Conservation (phyloP, 2,113 vertebrate species). For the Tichodroma muraria region DNA sequence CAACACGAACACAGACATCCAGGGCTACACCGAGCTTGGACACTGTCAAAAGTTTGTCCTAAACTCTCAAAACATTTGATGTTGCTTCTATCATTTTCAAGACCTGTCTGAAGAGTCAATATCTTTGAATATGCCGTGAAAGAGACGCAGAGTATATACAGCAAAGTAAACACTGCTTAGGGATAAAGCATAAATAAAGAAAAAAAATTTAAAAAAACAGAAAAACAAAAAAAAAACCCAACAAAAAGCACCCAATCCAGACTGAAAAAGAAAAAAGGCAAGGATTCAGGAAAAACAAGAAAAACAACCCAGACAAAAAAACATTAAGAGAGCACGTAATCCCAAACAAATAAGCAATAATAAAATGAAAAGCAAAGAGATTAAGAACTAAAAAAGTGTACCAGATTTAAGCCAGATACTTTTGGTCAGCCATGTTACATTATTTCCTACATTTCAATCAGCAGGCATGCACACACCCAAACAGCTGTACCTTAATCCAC, state of each 20-base stretch:
- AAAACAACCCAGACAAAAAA: neutral
- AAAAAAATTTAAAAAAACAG: neutral
- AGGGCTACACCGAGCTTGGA: neutral
- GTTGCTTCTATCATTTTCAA: neutral
- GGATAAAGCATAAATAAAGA: neutral
- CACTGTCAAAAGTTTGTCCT: neutral
- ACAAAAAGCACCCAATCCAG: neutral
- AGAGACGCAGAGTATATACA: neutral
- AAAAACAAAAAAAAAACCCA: neutral
- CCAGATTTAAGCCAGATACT: neutral
- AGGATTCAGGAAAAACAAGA: neutral
- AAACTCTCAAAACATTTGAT: neutral
- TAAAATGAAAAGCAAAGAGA: neutral
- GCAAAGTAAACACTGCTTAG: neutral
- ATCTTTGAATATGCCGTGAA: neutral
- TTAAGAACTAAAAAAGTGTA: neutral
- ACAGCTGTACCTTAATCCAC: neutral
- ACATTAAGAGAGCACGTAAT: neutral
- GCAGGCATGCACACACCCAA: rapidly evolving
- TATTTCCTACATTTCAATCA: neutral
- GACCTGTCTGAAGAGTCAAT: neutral
- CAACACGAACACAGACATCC: neutral
- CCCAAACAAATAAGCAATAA: neutral
- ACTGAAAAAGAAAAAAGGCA: neutral
- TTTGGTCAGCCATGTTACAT: neutral